A percentile compares a stretch with the other conserved stretches of the same genome.
Conservation (phyloP, 2,888 invertebrate species). For the Hirtodrosophila trivittata region DNA sequence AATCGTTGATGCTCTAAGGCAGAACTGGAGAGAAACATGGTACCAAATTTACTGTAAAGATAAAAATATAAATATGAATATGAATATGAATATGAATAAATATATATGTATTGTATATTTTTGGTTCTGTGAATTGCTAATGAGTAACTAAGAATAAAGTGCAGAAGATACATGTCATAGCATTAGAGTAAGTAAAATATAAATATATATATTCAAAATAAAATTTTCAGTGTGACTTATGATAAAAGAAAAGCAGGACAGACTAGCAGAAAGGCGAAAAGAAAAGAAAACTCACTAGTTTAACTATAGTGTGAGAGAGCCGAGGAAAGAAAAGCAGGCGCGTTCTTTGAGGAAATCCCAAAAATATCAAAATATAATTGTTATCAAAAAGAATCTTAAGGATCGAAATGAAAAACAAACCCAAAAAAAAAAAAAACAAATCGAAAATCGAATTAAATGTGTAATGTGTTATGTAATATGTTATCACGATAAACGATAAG, state of each 20-base stretch:
- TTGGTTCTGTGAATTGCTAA: conserved; percentile 37
- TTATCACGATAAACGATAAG: no score
- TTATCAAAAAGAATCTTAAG: conserved; percentile 39
- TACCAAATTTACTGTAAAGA: conserved; percentile 48
- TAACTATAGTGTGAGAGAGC: conserved; percentile 14
- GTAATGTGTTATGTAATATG: no score
- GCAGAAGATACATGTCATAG: conserved; percentile 72
- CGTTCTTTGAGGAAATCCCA: conserved; percentile 17
- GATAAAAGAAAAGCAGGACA: conserved; percentile 21
- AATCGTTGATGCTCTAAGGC: no score
- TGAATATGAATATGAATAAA: no score
- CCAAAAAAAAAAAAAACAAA: conserved; percentile 11
- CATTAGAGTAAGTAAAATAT: conserved; percentile 48
- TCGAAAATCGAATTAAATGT: background rate
- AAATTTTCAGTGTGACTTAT: conserved; percentile 57
- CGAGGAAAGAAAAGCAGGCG: background rate
- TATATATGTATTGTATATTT: no score
- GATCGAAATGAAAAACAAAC: conserved; percentile 13
- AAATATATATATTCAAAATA: conserved; percentile 1
- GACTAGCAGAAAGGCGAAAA: conserved; percentile 8
- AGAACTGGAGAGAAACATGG: conserved; percentile 42
- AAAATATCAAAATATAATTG: conserved; percentile 45
- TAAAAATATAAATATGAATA: conserved; percentile 6
- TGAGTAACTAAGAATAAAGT: conserved; percentile 35
- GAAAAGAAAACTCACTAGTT: conserved; percentile 17